Base-by-base conservation (phyloP, 2,797 vertebrate genomes). In the Danionella dracula region DNA sequence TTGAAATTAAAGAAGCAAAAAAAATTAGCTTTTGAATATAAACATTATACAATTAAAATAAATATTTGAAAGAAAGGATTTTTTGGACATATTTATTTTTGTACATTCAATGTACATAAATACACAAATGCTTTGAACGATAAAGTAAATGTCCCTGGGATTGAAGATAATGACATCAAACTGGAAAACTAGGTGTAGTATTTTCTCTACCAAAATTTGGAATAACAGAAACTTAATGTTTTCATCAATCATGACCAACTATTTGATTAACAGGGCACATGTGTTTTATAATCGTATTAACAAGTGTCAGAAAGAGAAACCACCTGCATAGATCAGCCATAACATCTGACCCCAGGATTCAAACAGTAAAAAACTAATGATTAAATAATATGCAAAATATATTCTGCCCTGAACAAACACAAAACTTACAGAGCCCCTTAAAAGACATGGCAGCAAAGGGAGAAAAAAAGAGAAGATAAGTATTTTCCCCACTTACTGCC, bases 51-150 rank as follows among this genome's bases (percentile, higher is more conserved):
- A 46, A n/a, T n/a, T 1, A 27, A 8, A 15, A 31, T 20, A 37
- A 21, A 11, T 17, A 55, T 53, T 0, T 19, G 8, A 8, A 4
- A 27, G 5, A 13, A 41, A 54, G 41, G 17, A 65, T 45, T 44
- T 42, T 15, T 65, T 58, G 42, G 19, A 34, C 48, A 61, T 66
- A 46, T 67, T 77, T 77, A 75, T 77, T 77, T 50, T 48, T 70
- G 62, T 72, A 75, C 62, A 77, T 53, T 74, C 53, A 62, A 46
- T 62, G 72, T 72, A 72, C 66, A 69, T 66, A 70, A 68, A 73
- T 76, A 70, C 41, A 66, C 34, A 31, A 41, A 68, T 45, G 49
- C 1, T 40, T 27, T 54, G 19, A 55, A 49, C 41, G 55, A 66
- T 44, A 68, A 61, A 54, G 34, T 23, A 11, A 46, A 44, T 66